Evolutionary conservation across 2,113 vertebrate genomes (phyloP).

Genomic region (Semicossyphus pulcher): DNA sequence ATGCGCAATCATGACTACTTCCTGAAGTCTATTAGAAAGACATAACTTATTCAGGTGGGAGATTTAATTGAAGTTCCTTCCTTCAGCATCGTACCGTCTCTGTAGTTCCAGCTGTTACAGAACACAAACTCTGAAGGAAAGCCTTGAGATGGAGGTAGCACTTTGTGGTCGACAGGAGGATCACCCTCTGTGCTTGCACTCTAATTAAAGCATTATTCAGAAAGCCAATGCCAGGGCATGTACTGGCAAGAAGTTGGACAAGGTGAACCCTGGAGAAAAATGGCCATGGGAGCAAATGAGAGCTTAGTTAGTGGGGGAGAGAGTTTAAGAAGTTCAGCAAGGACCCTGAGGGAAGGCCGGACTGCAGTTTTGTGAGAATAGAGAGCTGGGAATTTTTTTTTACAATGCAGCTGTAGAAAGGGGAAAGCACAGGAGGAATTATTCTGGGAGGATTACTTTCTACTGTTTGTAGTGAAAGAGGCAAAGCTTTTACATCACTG

Average conservation of each 20-base stretch:
- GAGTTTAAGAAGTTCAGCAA: constrained; percentile 7
- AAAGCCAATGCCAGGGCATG: constrained; percentile 12
- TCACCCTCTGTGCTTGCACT: constrained; percentile 10
- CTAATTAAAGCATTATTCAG: constrained; percentile 45
- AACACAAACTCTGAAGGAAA: constrained; percentile 10
- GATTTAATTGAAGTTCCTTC: constrained; percentile 33
- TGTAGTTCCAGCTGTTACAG: background rate
- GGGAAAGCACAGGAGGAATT: background rate
- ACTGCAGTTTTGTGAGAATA: background rate
- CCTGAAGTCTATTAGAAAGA: constrained; percentile 50
- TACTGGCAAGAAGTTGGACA: constrained; percentile 24
- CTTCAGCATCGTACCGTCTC: background rate
- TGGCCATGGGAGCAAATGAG: constrained; percentile 39
- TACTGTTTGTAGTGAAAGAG: background rate
- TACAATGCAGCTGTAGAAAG: no score
- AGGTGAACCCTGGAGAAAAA: constrained; percentile 32
- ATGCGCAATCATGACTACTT: constrained; percentile 66
- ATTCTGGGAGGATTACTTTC: background rate
- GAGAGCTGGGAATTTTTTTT: background rate
- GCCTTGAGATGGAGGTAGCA: constrained; percentile 18
- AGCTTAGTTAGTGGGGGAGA: constrained; percentile 19
- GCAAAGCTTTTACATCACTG: background rate
- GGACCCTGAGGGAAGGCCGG: background rate
- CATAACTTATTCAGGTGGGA: constrained; percentile 40
- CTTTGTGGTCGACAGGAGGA: background rate